phyloP scores from a whole-genome alignment of 1,140 invertebrate genomes.

The Meteorus sp. region DNA sequence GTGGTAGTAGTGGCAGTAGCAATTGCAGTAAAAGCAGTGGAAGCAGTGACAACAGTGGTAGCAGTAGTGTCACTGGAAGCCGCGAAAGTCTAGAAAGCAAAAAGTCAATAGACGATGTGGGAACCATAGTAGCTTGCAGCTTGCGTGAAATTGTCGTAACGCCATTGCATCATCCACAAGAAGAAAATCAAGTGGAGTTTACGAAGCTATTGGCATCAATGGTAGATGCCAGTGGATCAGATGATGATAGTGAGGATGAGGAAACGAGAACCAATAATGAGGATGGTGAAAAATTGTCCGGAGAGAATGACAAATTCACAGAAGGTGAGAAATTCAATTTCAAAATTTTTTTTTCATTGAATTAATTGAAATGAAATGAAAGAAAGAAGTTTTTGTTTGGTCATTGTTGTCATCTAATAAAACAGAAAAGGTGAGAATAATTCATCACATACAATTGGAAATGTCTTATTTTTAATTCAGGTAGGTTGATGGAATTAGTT shows the following conservation, averaged over 20 bases:
- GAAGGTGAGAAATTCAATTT: neutral
- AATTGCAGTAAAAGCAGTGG: no score
- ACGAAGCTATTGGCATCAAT: slow-evolving; percentile 50
- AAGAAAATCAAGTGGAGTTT: slow-evolving; percentile 52
- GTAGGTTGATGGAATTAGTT: no score
- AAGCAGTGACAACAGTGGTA: slow-evolving; percentile 32
- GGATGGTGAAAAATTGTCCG: slow-evolving; percentile 26
- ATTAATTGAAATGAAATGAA: no score
- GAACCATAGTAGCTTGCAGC: neutral
- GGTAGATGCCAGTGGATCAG: slow-evolving; percentile 41
- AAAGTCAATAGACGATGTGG: slow-evolving; percentile 14
- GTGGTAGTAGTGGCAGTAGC: no score
- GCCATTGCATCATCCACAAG: slow-evolving; percentile 28
- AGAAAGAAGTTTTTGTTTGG: no score
- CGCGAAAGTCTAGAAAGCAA: slow-evolving; percentile 33
- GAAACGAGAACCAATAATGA: slow-evolving; percentile 29
- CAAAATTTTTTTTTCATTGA: no score
- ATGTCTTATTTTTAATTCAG: no score
- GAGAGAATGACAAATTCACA: slow-evolving; percentile 16
- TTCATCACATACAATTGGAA: no score
- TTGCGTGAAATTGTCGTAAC: slow-evolving; percentile 1
- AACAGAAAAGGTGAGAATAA: no score
- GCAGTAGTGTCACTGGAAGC: neutral
- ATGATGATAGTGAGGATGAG: slow-evolving; percentile 36
- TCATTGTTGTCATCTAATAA: neutral